Conservation (phyloP, 2,797 vertebrate genomes). For the Sarcoramphus papa region DNA sequence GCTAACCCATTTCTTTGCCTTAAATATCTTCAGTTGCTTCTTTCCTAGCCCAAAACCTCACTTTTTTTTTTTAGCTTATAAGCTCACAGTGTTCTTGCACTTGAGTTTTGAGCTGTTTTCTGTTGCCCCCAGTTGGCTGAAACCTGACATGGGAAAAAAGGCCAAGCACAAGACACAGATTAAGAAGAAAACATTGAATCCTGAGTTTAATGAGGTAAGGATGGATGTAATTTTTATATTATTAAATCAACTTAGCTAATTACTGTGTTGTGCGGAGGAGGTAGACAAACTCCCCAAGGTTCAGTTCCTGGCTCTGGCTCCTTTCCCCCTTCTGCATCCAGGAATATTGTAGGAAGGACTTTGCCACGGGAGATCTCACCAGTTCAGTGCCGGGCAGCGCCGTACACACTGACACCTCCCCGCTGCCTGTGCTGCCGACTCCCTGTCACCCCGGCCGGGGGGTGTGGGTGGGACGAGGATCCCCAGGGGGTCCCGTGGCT, state of each 20-base stretch:
- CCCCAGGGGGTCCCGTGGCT: neutral
- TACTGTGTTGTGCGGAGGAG: accelerated
- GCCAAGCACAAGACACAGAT: constrained; percentile 97
- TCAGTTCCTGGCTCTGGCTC: neutral
- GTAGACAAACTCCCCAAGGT: neutral
- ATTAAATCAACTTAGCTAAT: neutral
- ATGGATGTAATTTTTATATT: accelerated
- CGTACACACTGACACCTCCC: accelerated
- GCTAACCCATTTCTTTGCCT: neutral
- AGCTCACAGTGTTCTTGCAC: neutral
- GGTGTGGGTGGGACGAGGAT: neutral
- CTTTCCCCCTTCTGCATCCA: neutral
- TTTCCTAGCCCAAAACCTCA: neutral
- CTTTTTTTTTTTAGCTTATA: neutral
- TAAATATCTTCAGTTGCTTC: neutral
- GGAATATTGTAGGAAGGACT: neutral
- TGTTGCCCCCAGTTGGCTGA: constrained; percentile 83
- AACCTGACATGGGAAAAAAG: constrained; percentile 98
- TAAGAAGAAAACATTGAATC: constrained; percentile 98
- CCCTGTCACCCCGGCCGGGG: accelerated
- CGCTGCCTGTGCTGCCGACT: accelerated
- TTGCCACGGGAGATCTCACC: neutral
- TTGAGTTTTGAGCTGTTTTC: neutral
- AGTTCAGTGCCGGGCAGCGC: neutral
- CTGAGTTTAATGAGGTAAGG: constrained; percentile 95